Evolutionary conservation across 2,797 vertebrate genomes (phyloP).

Genomic region (Dallia pectoralis): DNA sequence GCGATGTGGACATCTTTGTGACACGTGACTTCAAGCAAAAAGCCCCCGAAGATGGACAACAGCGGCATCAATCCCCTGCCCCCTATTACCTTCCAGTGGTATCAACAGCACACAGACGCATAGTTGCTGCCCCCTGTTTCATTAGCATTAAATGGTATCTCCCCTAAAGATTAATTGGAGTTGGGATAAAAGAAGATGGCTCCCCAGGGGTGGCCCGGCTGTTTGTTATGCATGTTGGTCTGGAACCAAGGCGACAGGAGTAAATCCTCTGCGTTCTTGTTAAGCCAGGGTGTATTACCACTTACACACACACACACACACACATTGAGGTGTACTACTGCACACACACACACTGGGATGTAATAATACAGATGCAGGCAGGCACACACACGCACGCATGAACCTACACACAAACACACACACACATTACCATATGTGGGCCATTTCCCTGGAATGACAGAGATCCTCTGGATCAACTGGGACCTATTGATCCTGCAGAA

Average conservation of each 20-base stretch:
- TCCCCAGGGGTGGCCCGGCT: conserved; percentile 67
- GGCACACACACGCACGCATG: no score
- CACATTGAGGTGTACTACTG: no score
- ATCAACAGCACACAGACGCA: conserved; percentile 42
- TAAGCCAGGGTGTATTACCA: conserved; percentile 73
- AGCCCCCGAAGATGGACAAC: background rate
- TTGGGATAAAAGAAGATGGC: conserved; percentile 70
- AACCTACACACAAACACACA: background rate
- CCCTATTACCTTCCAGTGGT: conserved; percentile 50
- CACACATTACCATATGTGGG: conserved; percentile 74
- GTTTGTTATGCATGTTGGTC: conserved; percentile 75
- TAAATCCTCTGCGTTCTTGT: conserved; percentile 81
- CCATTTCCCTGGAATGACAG: conserved; percentile 80
- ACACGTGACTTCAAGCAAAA: conserved; percentile 2
- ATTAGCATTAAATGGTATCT: conserved; percentile 75
- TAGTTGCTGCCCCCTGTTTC: conserved; percentile 57
- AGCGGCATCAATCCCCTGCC: conserved; percentile 20
- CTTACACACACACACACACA: no score
- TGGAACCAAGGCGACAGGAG: conserved; percentile 68
- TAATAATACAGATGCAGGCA: no score
- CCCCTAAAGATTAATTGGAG: conserved; percentile 78
- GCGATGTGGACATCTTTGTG: no score
- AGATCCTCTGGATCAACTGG: conserved; percentile 79
- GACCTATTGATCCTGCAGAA: conserved; percentile 86
- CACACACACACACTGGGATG: conserved; percentile 1